Evolutionary conservation across 2,797 vertebrate genomes (phyloP).

Genomic region (Pseudopleuronectes americanus): DNA sequence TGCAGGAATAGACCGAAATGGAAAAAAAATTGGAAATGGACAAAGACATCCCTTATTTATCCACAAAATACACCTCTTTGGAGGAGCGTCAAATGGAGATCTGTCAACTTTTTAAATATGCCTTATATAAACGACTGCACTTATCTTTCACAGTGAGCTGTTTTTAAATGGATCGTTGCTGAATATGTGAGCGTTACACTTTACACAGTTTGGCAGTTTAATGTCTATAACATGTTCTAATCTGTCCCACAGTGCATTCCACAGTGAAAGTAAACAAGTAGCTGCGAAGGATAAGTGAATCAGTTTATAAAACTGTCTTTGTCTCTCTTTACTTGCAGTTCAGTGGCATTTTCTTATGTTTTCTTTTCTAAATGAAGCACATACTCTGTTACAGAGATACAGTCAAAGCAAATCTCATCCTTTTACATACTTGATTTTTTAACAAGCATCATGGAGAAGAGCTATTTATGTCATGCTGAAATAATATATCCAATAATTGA

Average conservation of each 20-base stretch:
- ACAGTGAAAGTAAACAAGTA: conserved; percentile 74
- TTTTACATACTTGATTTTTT: conserved; percentile 49
- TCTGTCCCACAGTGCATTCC: conserved; percentile 63
- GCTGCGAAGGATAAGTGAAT: conserved; percentile 89
- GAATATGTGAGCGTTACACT: conserved; percentile 81
- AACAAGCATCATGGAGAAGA: conserved; percentile 52
- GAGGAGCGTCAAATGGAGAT: conserved; percentile 88
- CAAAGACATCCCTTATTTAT: conserved; percentile 89
- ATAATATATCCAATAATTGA: conserved; percentile 66
- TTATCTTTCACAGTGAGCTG: conserved; percentile 91
- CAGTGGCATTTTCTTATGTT: conserved; percentile 75
- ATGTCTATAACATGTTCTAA: conserved; percentile 26
- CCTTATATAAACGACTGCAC: conserved; percentile 94
- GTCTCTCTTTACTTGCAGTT: conserved; percentile 85
- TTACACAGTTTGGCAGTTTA: conserved; percentile 58
- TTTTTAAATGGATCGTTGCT: conserved; percentile 79
- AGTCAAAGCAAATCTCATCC: conserved; percentile 88
- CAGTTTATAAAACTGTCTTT: conserved; percentile 87
- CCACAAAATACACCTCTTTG: conserved; percentile 84
- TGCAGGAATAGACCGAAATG: conserved; percentile 65
- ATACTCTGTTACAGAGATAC: conserved; percentile 81
- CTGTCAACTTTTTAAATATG: conserved; percentile 96
- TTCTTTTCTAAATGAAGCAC: conserved; percentile 75
- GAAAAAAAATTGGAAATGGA: conserved; percentile 77
- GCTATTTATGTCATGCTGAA: conserved; percentile 63